Base-by-base conservation (phyloP, 1,140 invertebrate genomes). In the Macrobrachium rosenbergii region DNA sequence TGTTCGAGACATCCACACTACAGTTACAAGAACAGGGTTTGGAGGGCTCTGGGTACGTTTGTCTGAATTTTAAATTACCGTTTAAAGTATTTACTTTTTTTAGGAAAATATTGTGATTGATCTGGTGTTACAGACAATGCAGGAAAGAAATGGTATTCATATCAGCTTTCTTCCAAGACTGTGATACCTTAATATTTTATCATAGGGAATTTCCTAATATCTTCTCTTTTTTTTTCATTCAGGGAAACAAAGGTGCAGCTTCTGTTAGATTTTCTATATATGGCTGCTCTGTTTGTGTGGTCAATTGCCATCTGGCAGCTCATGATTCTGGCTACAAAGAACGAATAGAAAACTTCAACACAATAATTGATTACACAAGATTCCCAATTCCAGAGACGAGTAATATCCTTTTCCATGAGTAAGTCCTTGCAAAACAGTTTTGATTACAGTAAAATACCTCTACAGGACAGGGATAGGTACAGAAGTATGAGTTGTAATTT, bases 211-310 rank as follows among this genome's bases (percentile, higher is more conserved):
- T 83, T 52, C 75, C 37, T 82, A 64, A 43, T 63, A 69, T 89
- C 78, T 79, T 67, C 7, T 87, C 37, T 89, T 78, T 85, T 78
- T 85, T 82, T 75, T 80, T 94, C 93, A n/a, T 77, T 19, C 92
- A 97, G 97, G 97, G 97, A 81, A 99, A 98, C 92, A 99, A 99
- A 94, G 98, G 98, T 28, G 97, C 96, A 5, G 95, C 98, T 0
- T 97, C 95, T 90, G 94, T 98, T 73, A 93, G 98, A 76, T 94
- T 98, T 89, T 96, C 95, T 89, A 93, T 97, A 14, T 96, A 97
- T 91, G 97, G 97, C 16, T 95, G 95, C 88, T 97, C 96, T 19
- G 90, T 98, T 52, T 97, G 96, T 90, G 93, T 98, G 59, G 95
- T 98, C 0, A 98, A 98, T 90, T 94, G 95, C 60, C 98, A 99